These are phyloP conservation scores for Scatophagus argus DNA, from an alignment of 2,113 vertebrate species.

Conservation along the genomic window DNA sequence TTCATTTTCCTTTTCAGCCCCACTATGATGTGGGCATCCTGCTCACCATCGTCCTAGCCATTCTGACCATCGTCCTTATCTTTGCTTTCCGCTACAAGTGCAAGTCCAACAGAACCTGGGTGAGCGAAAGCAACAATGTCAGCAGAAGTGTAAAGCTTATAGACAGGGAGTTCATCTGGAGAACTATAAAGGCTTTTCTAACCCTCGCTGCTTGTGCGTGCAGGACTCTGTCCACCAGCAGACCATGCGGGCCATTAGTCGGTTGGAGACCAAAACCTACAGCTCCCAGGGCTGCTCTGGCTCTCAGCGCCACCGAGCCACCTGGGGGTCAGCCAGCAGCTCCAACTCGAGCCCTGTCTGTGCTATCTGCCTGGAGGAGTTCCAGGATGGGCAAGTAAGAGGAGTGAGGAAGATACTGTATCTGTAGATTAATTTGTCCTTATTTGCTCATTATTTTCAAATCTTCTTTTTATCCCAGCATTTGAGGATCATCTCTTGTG, in stretches of 20 bases:
- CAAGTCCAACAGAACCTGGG: constrained; percentile 89
- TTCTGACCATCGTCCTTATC: constrained; percentile 89
- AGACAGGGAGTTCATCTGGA: neutral
- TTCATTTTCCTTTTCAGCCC: constrained; percentile 80
- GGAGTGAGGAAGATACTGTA: neutral
- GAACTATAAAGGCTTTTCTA: neutral
- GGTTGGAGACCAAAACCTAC: constrained; percentile 90
- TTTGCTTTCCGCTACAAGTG: constrained; percentile 91
- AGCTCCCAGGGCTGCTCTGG: constrained; percentile 82
- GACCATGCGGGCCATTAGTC: constrained; percentile 91
- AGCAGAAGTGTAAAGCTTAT: neutral
- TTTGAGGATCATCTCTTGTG: constrained; percentile 95
- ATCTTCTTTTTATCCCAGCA: constrained; percentile 82
- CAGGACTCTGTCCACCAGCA: constrained; percentile 95
- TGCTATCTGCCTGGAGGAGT: constrained; percentile 97
- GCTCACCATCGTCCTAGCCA: constrained; percentile 91
- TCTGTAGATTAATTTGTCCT: neutral
- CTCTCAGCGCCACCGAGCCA: constrained; percentile 74
- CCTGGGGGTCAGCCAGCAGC: constrained; percentile 89
- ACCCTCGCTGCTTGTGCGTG: neutral
- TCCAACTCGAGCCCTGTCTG: constrained; percentile 93
- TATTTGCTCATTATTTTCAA: neutral
- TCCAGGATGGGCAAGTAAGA: constrained; percentile 94
- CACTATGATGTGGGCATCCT: constrained; percentile 95
- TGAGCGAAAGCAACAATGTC: constrained; percentile 67